phyloP scores from a whole-genome alignment of 2,888 invertebrate species.

The Aphrophora alni region DNA sequence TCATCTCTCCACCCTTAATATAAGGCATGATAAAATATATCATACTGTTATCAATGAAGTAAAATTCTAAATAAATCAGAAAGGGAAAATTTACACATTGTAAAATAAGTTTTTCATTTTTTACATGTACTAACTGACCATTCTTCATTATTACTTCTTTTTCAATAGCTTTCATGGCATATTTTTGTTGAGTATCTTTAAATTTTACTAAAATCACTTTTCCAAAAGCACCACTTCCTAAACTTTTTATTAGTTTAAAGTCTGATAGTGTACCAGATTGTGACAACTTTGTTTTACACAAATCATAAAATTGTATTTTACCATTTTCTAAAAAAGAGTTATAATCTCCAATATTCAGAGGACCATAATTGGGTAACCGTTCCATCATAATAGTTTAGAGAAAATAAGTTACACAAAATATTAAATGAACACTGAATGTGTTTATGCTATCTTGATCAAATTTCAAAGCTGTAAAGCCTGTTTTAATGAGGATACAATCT shows the following conservation, averaged over 20 bases:
- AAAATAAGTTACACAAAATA: too few relatives aligned
- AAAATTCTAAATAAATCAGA: slow-evolving; percentile 81
- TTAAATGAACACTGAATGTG: too few relatives aligned
- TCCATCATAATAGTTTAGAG: too few relatives aligned
- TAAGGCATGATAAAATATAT: slow-evolving; percentile 87
- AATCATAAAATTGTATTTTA: background rate
- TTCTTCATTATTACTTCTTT: slow-evolving; percentile 68
- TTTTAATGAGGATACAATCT: too few relatives aligned
- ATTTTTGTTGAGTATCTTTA: slow-evolving; percentile 60
- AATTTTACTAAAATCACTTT: slow-evolving; percentile 67
- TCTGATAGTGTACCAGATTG: slow-evolving; percentile 18
- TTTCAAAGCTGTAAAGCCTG: too few relatives aligned
- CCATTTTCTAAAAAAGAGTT: background rate
- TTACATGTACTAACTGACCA: slow-evolving; percentile 67
- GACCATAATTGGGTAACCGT: background rate
- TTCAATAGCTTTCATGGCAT: slow-evolving; percentile 68
- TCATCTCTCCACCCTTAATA: slow-evolving; percentile 88
- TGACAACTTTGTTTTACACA: background rate
- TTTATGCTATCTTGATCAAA: too few relatives aligned
- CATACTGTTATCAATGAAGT: slow-evolving; percentile 85
- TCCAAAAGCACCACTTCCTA: slow-evolving; percentile 68
- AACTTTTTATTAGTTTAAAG: slow-evolving; percentile 33
- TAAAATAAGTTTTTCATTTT: slow-evolving; percentile 85
- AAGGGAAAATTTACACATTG: slow-evolving; percentile 89
- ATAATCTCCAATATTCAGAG: background rate